These are phyloP conservation scores for Timandra comae DNA, from an alignment of 2,888 invertebrate species.

Conservation along the genomic window DNA sequence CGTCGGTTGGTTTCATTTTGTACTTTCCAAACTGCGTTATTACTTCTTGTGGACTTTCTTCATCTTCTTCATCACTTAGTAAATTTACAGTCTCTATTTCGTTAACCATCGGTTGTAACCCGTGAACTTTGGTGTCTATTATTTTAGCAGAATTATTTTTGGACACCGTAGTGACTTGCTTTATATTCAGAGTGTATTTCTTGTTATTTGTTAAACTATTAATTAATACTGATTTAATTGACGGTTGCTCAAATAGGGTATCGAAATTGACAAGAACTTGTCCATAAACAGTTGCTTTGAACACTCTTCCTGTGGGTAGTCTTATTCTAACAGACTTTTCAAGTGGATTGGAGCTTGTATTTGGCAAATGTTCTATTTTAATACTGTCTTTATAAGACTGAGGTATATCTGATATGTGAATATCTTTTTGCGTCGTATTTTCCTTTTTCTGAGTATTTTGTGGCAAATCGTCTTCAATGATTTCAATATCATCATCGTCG, in stretches of 20 bases:
- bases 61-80: conserved; percentile 61
- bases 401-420: conserved; percentile 11
- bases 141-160: conserved; percentile 22
- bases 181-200: conserved; percentile 46
- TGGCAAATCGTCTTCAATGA: conserved; percentile 6
- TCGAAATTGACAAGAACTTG: conserved; percentile 38
- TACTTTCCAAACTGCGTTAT: conserved; percentile 52
- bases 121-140: conserved; percentile 28
- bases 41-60: conserved; percentile 24
- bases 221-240: conserved; percentile 38
- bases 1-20: conserved; percentile 28
- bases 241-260: conserved; percentile 42
- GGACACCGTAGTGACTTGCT: conserved; percentile 30
- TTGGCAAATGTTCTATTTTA: conserved; percentile 37
- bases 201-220: conserved; percentile 32
- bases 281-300: conserved; percentile 52
- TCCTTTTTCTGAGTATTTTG: conserved; percentile 1
- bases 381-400: conserved; percentile 31
- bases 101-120: conserved; percentile 14
- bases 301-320: conserved; percentile 47
- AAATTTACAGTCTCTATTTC: conserved; percentile 51
- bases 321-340: conserved; percentile 43
- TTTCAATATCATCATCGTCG: conserved; percentile 18
- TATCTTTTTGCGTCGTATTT: conserved; percentile 1
- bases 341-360: conserved; percentile 16